Conservation (phyloP, 2,888 invertebrate genomes). For the Chymomyza amoena region DNA sequence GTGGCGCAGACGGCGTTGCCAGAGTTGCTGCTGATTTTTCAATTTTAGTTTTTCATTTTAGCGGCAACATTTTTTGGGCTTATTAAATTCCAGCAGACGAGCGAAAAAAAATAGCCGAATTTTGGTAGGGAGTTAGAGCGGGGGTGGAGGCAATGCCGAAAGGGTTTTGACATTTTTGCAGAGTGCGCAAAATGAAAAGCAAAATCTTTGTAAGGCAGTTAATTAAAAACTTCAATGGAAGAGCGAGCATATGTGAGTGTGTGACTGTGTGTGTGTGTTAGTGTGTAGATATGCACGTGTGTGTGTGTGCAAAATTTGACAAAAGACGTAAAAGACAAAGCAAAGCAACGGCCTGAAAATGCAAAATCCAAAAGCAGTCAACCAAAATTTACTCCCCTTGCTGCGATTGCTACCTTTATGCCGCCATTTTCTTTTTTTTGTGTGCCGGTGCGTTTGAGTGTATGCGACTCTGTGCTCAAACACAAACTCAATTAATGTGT, state of each 20-base stretch:
- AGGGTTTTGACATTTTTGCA: not conserved
- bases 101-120: slow-evolving; percentile 15
- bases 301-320: slow-evolving; percentile 34
- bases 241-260: slow-evolving; percentile 15
- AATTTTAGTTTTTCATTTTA: slow-evolving; percentile 19
- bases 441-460: too few relatives aligned
- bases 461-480: not conserved
- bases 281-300: slow-evolving; percentile 8
- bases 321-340: slow-evolving; percentile 17
- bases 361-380: not conserved
- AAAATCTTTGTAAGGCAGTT: slow-evolving; percentile 68
- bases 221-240: slow-evolving; percentile 60
- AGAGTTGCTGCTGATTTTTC: slow-evolving; percentile 26
- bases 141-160: not conserved
- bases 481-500: slow-evolving; percentile 11
- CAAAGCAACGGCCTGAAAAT: not conserved
- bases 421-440: too few relatives aligned
- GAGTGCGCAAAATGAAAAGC: slow-evolving; percentile 19
- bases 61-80: slow-evolving; percentile 31
- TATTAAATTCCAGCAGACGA: slow-evolving; percentile 37
- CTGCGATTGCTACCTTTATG: not conserved
- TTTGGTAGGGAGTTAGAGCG: not conserved
- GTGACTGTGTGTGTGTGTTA: slow-evolving; percentile 3
- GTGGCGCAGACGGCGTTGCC: slow-evolving; percentile 18
- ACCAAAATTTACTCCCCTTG: not conserved